Conservation (phyloP, 1,140 invertebrate genomes). For the Calephelis nemesis region DNA sequence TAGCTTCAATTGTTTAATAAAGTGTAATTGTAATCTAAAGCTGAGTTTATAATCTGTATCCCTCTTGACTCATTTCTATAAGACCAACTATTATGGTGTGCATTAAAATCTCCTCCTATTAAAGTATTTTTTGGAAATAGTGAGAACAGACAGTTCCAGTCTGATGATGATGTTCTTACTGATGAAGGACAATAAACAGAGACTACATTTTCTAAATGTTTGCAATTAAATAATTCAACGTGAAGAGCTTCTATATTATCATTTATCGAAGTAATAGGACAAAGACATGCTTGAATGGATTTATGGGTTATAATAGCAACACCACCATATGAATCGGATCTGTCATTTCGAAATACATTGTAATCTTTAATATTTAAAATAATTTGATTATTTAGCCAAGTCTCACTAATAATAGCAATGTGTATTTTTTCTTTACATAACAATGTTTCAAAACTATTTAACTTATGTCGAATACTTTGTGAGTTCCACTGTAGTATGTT, state of each 20-base stretch:
- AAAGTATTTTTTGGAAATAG: slow-evolving; percentile 18
- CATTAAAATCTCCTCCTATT: slow-evolving; percentile 29
- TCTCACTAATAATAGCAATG: slow-evolving; percentile 27
- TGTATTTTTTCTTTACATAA: slow-evolving; percentile 25
- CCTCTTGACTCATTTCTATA: slow-evolving; percentile 22
- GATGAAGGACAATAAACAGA: slow-evolving; percentile 27
- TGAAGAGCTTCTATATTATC: slow-evolving; percentile 15
- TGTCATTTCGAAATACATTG: slow-evolving; percentile 27
- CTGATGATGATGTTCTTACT: slow-evolving; percentile 9
- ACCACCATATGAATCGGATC: slow-evolving; percentile 27
- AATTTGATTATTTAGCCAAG: slow-evolving; percentile 21
- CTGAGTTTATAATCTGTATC: slow-evolving; percentile 16
- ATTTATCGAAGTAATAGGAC: slow-evolving; percentile 14
- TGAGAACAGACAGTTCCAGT: slow-evolving; percentile 28
- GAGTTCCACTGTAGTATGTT: slow-evolving; percentile 29
- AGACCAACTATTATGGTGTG: slow-evolving; percentile 27
- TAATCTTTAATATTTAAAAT: slow-evolving; percentile 24
- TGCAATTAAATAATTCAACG: slow-evolving; percentile 26
- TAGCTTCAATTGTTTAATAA: slow-evolving; percentile 23
- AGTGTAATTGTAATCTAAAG: slow-evolving; percentile 17
- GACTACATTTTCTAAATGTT: slow-evolving; percentile 20
- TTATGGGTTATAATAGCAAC: slow-evolving; percentile 26
- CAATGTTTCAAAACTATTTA: slow-evolving; percentile 19
- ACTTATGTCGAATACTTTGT: slow-evolving; percentile 24
- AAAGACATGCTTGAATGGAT: slow-evolving; percentile 21